phyloP scores from a whole-genome alignment of 2,113 vertebrate genomes.

The Stigmatopora argus region DNA sequence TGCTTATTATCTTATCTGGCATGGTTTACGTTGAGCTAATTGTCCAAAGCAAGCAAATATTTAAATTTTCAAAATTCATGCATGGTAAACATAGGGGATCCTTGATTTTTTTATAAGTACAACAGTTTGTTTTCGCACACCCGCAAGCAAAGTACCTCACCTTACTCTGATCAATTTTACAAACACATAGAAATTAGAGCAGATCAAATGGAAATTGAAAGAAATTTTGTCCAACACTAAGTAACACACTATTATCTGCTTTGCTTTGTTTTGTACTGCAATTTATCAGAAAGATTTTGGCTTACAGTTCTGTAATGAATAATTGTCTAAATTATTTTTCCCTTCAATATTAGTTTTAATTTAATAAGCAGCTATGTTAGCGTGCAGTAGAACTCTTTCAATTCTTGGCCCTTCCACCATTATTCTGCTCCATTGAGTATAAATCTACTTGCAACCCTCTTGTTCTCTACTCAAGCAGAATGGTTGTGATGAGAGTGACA shows the following conservation, averaged over 20 bases:
- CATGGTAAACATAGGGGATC: too few species aligned
- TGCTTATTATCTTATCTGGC: neutral
- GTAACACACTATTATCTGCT: neutral
- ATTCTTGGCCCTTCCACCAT: slow-evolving; percentile 34
- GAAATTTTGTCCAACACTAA: neutral
- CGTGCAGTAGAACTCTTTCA: neutral
- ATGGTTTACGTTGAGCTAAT: neutral
- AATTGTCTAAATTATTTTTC: neutral
- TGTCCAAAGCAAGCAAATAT: neutral
- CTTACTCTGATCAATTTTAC: neutral
- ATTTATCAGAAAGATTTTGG: neutral
- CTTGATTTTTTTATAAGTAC: too few species aligned
- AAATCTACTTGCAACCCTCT: slow-evolving; percentile 42
- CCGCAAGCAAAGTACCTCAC: too few species aligned
- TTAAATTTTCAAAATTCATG: too few species aligned
- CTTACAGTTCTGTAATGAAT: neutral
- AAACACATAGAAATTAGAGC: neutral
- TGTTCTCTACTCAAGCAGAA: slow-evolving; percentile 58
- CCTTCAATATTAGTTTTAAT: neutral
- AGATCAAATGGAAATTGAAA: neutral
- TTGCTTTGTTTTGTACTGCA: neutral
- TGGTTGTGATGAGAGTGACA: slow-evolving; percentile 52
- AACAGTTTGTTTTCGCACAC: too few species aligned
- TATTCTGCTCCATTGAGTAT: slow-evolving; percentile 59
- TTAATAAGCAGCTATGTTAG: slow-evolving; percentile 9